phyloP scores from a whole-genome alignment of 2,113 vertebrate species.

The Xenotilapia leptura region DNA sequence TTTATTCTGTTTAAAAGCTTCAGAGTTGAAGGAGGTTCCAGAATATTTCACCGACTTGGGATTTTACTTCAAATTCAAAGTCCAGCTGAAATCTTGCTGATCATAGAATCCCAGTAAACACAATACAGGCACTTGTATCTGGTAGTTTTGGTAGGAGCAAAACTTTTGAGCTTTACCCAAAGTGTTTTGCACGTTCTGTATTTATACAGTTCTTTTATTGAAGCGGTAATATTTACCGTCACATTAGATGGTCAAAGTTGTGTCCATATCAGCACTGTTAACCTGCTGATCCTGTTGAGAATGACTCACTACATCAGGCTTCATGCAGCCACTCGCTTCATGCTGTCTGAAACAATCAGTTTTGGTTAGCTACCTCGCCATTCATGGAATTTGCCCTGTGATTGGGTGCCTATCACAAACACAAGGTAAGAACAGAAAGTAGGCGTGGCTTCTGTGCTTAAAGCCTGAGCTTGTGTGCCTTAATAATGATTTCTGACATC shows the following conservation, averaged over 20 bases:
- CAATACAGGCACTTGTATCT: background rate
- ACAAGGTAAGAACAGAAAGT: background rate
- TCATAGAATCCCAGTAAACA: background rate
- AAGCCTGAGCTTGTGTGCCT: background rate
- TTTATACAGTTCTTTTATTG: background rate
- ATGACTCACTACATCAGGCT: background rate
- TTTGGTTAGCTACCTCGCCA: background rate
- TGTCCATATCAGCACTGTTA: background rate
- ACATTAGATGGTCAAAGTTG: background rate
- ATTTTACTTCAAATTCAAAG: background rate
- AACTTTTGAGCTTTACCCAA: accelerated
- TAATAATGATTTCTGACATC: background rate
- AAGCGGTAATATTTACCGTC: background rate
- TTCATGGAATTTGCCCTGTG: accelerated
- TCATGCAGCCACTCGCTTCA: background rate
- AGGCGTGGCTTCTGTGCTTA: background rate
- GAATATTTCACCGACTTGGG: background rate
- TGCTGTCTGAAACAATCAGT: background rate
- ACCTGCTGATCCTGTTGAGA: background rate
- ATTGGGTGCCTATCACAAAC: background rate
- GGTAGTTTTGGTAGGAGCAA: background rate
- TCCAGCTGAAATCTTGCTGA: background rate
- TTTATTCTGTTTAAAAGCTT: background rate
- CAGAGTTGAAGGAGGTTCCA: background rate
- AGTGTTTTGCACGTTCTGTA: background rate